Base-by-base conservation (phyloP, 2,797 vertebrate species). In the Darevskia mixta region DNA sequence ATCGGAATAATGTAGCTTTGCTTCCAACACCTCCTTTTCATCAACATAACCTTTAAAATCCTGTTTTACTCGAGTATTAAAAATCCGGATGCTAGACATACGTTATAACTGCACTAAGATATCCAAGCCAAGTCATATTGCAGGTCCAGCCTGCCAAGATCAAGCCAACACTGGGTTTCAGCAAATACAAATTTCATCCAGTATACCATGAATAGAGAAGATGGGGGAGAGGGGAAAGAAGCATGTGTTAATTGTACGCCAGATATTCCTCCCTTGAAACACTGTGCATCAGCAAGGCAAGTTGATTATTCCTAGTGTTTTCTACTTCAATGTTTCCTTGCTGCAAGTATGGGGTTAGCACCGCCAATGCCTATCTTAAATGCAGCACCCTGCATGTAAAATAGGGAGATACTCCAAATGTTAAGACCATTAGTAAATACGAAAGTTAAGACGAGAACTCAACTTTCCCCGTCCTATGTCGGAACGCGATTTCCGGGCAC, bases 91-190 rank as follows among this genome's bases (percentile, higher is more conserved):
- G 67, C 93, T 96, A 96, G 93, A 94, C 93, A 67, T 96, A 96
- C 85, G 89, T 94, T 95, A 96, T 93, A 96, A 95, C 88, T 92
- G 95, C 89, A 96, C 96, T 94, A 95, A 55, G 96, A 96, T 96
- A 95, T 95, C 95, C 93, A 96, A 96, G 96, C 94, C 87, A 1
- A 90, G 96, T 97, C 96, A 96, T 55, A 55, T 4, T 95, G 96
- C 97, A 97, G 97, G 97, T 94, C 97, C 97, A 97, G 97, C 97
- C 97, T 97, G 97, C 95, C 96, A 96, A 97, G 95, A 97, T 95
- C 95, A 97, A 94, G 95, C 94, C 96, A 95, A 96, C 92, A 94
- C 90, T 94, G 95, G 95, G 96, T 95, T 97, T 97, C 95, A 95
- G 95, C 96, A 75, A 89, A 95, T 93, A 96, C 79, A 94, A 55